Base-by-base conservation (phyloP, 2,113 vertebrate genomes). In the Cyanistes caeruleus region DNA sequence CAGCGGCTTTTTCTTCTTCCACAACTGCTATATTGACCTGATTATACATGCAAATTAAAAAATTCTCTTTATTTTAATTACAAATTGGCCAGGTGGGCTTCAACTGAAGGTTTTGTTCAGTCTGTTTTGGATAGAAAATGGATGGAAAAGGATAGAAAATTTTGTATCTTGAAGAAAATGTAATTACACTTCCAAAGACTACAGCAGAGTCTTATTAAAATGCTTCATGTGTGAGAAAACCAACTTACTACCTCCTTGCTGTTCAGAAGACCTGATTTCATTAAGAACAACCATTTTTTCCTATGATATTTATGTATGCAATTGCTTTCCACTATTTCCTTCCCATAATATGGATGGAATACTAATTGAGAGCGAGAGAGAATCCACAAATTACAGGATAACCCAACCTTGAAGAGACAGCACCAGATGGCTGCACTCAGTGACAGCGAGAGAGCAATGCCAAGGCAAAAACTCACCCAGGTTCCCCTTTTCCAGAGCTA, bases 331-430 rank as follows among this genome's bases (percentile, higher is more conserved):
- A 88, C 25, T 39, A 24, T 76, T 88, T 69, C 69, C 90, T 79
- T 74, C 72, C 15, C 52, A 37, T 41, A 62, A 67, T 11, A 60
- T 58, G 88, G 90, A 53, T 56, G 39, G 74, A 41, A 89, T 59
- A 63, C 62, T 96, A 94, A 96, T 59, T 55, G 89, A 60, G 83
- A 90, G 94, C 0, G 58, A 87, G 81, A 68, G 93, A 87, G 81
- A 92, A 67, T 37, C 73, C 56, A 91, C 87, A 73, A 90, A 90
- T 97, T 64, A 94, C 67, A 95, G 87, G 94, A 93, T n/a, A 95
- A 95, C 25, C 96, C 89, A 94, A 28, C 90, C 96, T 90, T 74
- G 87, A 96, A 96, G 84, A 91, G 95, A 95, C 97, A 98, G 96
- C 95, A 95, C 21, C 97, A 97, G 97, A 97, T 97, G 97, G 97